Evolutionary conservation across 2,888 invertebrate species (phyloP), one percentile per base, ranked within the genome.

Genomic region (Volucella bombylans): DNA sequence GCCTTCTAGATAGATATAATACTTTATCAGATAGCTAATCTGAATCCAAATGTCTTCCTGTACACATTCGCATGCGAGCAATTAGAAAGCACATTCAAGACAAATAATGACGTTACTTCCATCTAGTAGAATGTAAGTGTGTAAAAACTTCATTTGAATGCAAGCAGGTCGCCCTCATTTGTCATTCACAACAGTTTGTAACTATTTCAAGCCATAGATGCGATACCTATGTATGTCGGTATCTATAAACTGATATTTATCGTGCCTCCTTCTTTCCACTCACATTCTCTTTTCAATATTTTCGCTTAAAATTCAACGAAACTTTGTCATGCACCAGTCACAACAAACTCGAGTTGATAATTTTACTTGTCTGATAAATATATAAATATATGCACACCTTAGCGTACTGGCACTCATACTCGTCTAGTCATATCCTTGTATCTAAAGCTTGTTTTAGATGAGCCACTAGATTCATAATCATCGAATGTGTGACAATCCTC

Each of bases 101-200:
- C 77, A 65, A 71, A 59, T 78, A 45, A 59, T 50, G 64, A 78
- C 59, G 41, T 39, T 71, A 18, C 52, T 41, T 50, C 31, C 52
- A 47, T 72, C 72, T 79, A 59, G 49, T 67, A 72, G 65, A 2
- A 23, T 23, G 18, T 31, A 72, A 41, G 55, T 64, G 78, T 71
- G 64, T 15, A 64, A 23, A 52, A 57, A 47, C 15, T 62, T 72
- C 55, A 78, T 78, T 78, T 78, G 15, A 64, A 79, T 79, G 65
- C 79, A 72, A 79, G 52, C 59, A 72, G 72, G 79, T 79, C 72
- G 72, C 38, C 59, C 61, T 54, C 65, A 79, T 79, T 79, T 79
- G 72, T 65, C 79, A 72, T 79, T 79, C 79, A 72, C 52, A 72
- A 43, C 52, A 57, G 57, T 47, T 57, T 50, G 64, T 64, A 6